Evolutionary conservation across 2,797 vertebrate genomes (phyloP), one percentile per base, ranked within the genome.

Genomic region (Atherinosoma microstoma): DNA sequence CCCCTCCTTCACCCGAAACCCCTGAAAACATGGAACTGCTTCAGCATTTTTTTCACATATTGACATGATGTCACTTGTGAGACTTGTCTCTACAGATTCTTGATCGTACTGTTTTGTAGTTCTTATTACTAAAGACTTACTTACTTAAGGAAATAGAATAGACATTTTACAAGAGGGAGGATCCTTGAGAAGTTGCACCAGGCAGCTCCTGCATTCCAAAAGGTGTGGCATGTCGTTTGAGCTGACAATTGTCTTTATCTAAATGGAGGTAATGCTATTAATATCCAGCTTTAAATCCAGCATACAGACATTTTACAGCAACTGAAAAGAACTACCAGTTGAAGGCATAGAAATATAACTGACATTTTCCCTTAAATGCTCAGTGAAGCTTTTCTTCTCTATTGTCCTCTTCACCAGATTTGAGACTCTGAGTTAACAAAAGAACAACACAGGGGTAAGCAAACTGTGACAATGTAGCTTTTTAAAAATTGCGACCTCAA

Each of bases 181-280:
- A 88, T 90, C 91, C 84, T 86, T 79, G 70, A 79, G 69, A 82
- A 79, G 54, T 71, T 71, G 86, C 83, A 88, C 69, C 71, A 65
- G 65, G 80, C 84, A 78, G 69, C 76, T 83, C 56, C 45, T 70
- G 78, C 70, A 84, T 80, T 86, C 74, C 80, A 75, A 53, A 57
- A 70, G 83, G 84, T 82, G 85, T 89, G 85, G 76, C 72, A 35
- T 62, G 47, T 77, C 34, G 73, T 68, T 70, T 56, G 35, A 63
- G 36, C 57, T 64, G 76, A 70, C 62, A 29, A 74, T 74, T 82
- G 79, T 86, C 64, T 64, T 29, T 67, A 72, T 58, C 64, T 68
- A 24, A 24, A 36, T 15, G 59, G 13, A 82, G 42, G n/a, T 66
- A 76, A 45, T 70, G 51, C 59, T 73, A 56, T 58, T 81, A 63